Evolutionary conservation across 1,140 invertebrate species (phyloP).

Genomic region (Sesamia nonagrioides): DNA sequence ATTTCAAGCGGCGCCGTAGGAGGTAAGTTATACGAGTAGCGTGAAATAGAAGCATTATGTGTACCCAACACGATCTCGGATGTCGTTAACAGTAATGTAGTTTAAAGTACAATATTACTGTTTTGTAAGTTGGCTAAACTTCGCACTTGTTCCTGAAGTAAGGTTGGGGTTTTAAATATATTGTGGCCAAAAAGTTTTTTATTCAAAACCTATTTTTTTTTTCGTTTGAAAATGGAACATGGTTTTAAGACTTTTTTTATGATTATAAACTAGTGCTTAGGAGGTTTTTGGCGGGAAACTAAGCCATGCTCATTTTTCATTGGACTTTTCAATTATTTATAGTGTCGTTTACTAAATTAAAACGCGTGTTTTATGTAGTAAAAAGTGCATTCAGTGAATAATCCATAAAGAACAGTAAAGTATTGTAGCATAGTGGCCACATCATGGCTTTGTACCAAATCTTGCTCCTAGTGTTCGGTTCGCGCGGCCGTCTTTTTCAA

Average conservation of each 20-base stretch:
- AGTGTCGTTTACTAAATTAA: too few species aligned
- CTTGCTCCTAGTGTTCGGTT: too few species aligned
- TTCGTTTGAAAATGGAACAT: not conserved
- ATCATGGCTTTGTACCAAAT: too few species aligned
- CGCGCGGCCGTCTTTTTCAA: too few species aligned
- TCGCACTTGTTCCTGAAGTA: constrained; percentile 35
- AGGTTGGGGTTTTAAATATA: constrained; percentile 35
- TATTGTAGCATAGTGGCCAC: too few species aligned
- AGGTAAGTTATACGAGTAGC: constrained; percentile 44
- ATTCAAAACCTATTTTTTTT: constrained; percentile 22
- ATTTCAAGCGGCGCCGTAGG: constrained; percentile 33
- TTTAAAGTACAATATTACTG: constrained; percentile 46
- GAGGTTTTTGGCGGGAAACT: too few species aligned
- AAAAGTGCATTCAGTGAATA: too few species aligned
- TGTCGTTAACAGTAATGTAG: constrained; percentile 45
- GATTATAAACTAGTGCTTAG: too few species aligned
- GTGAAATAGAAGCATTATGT: constrained; percentile 44
- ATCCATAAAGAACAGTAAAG: too few species aligned
- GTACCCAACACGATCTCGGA: constrained; percentile 17
- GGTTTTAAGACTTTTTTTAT: not conserved
- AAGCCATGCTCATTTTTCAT: too few species aligned
- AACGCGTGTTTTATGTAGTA: too few species aligned
- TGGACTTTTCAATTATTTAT: too few species aligned
- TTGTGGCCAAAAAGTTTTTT: constrained; percentile 21
- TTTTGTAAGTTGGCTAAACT: constrained; percentile 48